A percentile compares a stretch with the other conserved stretches of the same genome.
Conservation (phyloP, 2,797 vertebrate genomes). For the Galaxias olidus region DNA sequence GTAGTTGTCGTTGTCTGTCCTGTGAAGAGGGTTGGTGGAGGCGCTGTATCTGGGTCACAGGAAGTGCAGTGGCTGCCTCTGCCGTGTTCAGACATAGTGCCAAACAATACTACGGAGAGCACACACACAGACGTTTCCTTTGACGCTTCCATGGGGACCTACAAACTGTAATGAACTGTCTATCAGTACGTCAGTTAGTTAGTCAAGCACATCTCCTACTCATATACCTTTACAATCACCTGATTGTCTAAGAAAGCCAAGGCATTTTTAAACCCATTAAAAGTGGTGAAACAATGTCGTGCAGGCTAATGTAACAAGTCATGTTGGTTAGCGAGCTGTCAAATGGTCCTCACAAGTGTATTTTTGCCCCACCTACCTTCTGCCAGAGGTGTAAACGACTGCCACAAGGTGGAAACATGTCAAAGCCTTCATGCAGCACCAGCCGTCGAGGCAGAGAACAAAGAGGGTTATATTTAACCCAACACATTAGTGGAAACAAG, state of each 20-base stretch:
- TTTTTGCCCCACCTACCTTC: constrained; percentile 44
- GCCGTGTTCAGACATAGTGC: constrained; percentile 2
- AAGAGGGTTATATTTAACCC: too few relatives aligned
- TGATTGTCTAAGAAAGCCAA: constrained; percentile 41
- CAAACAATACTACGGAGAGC: not conserved
- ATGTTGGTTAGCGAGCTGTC: constrained; percentile 51
- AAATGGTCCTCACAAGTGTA: constrained; percentile 45
- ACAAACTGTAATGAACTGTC: not conserved
- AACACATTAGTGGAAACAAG: too few relatives aligned
- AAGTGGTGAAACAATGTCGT: constrained; percentile 51
- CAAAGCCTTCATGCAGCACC: not conserved
- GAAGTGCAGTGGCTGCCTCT: not conserved
- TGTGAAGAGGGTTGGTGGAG: not conserved
- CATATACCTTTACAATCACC: too few relatives aligned
- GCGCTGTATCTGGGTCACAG: constrained; percentile 8
- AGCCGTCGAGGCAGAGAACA: too few relatives aligned
- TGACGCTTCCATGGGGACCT: not conserved
- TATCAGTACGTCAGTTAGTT: too few relatives aligned
- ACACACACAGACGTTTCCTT: too few relatives aligned
- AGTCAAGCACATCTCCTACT: too few relatives aligned
- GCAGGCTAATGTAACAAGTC: constrained; percentile 53
- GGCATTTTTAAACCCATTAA: constrained; percentile 57
- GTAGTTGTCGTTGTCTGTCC: constrained; percentile 4
- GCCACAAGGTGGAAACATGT: too few relatives aligned
- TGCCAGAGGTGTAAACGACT: constrained; percentile 29